Evolutionary conservation across 2,113 vertebrate species (phyloP), one percentile per base, ranked within the genome.

Genomic region (Clupea harengus): DNA sequence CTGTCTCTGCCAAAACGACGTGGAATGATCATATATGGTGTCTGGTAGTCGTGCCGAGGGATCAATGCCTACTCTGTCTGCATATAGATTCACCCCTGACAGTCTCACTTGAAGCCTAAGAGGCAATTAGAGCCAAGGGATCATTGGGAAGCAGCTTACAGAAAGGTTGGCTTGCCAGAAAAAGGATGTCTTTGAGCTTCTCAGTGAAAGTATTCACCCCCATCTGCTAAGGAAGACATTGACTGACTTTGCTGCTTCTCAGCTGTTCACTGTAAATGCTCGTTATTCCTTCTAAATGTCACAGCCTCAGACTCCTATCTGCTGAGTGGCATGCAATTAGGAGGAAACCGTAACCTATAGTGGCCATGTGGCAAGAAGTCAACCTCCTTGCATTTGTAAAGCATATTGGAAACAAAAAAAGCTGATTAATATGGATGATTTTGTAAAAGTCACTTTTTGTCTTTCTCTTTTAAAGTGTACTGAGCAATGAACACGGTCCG

Each of bases 401-500:
- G 32, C 72, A 78, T 39, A 39, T 78, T 78, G 25, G 15, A 78
- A 78, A 32, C 28, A 78, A 78, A 78, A 39, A 78, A 75, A 39
- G 13, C 32, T 75, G 11, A 78, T 78, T 78, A 39, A 15, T 78
- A 67, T 67, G 64, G 64, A 67, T 10, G n/a, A 11, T 7, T 28
- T 67, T 67, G 64, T 28, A 67, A 25, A 67, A 67, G 18, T 10
- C 7, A 10, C 25, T 67, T 75, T 18, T 15, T 0, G 82, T 93
- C 50, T 83, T 0, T 84, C 82, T 83, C 11, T 9, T 2, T 20
- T 44, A 6, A 52, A 99, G 98, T 87, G 85, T 96, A 89, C 94
- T 99, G 89, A 96, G 97, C 86, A 97, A 95, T 0, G 97, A 98
- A 87, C 97, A 97, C 1, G 95, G 93, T n/a, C 96, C 97, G 0